A percentile compares a stretch with the other conserved stretches of the same genome.
Conservation (phyloP, 2,797 vertebrate genomes). For the Triplophysa bombifrons region DNA sequence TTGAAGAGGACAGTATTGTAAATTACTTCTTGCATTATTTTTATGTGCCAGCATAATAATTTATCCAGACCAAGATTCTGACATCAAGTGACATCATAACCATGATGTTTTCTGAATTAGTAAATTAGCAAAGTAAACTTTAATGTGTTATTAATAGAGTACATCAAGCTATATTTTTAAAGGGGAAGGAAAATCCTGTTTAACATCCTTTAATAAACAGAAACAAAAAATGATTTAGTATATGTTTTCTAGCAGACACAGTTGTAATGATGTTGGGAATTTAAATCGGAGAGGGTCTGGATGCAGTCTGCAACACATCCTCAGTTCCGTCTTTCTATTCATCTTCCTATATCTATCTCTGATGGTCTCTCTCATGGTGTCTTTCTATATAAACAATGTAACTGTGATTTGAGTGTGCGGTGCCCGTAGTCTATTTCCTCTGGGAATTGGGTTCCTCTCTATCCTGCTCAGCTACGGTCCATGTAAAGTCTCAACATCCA, state of each 20-base stretch:
- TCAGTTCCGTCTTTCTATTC: neutral
- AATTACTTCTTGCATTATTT: neutral
- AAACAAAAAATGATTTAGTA: neutral
- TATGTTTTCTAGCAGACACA: neutral
- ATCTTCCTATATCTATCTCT: neutral
- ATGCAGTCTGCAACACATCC: neutral
- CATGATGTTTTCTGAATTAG: neutral
- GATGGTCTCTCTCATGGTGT: neutral
- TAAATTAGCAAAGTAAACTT: too few species aligned
- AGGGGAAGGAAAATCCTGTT: neutral
- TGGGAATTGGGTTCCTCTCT: slow-evolving; percentile 44
- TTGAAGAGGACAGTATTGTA: too few species aligned
- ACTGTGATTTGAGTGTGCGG: slow-evolving; percentile 22
- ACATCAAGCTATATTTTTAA: neutral
- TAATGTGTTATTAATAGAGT: too few species aligned
- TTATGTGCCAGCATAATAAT: neutral
- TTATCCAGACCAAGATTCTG: neutral
- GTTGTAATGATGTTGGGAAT: neutral
- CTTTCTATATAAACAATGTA: slow-evolving; percentile 28
- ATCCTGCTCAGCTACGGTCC: slow-evolving; percentile 40
- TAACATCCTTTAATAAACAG: neutral
- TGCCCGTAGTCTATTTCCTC: slow-evolving; percentile 51
- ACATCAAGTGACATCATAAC: neutral
- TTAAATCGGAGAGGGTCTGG: neutral
- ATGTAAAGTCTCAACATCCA: slow-evolving; percentile 37